Evolutionary conservation across 2,797 vertebrate species (phyloP).

Genomic region (Danio kyathit): DNA sequence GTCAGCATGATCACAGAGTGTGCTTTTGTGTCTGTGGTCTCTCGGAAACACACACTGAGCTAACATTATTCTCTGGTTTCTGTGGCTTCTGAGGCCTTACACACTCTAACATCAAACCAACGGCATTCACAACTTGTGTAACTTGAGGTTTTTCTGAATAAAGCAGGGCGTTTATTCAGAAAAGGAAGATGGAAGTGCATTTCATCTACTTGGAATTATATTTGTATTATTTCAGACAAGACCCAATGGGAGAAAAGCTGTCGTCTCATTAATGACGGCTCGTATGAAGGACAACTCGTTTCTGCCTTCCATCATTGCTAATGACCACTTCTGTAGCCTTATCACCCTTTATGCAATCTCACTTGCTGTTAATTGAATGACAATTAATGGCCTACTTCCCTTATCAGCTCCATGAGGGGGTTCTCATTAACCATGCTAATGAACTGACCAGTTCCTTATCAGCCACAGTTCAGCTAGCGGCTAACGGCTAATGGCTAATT

Average conservation of each 20-base stretch:
- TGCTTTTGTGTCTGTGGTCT: conserved; percentile 42
- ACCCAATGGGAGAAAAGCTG: conserved; percentile 7
- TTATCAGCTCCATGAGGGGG: conserved; percentile 61
- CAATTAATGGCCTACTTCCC: conserved; percentile 59
- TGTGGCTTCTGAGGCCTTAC: conserved; percentile 18
- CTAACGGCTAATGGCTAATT: conserved; percentile 55
- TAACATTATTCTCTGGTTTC: conserved; percentile 32
- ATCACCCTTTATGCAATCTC: conserved; percentile 56
- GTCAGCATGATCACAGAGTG: conserved; percentile 45
- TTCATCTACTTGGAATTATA: not conserved
- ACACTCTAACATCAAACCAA: not conserved
- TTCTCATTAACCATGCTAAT: conserved; percentile 66
- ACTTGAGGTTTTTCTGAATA: not conserved
- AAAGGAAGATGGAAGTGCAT: not conserved
- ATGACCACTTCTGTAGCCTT: conserved; percentile 52
- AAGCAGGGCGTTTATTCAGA: not conserved
- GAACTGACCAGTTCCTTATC: conserved; percentile 60
- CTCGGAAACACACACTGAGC: conserved; percentile 33
- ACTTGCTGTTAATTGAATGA: conserved; percentile 65
- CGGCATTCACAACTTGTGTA: not conserved
- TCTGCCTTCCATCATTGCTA: conserved; percentile 44
- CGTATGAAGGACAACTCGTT: conserved; percentile 27
- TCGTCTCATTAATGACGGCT: conserved; percentile 40
- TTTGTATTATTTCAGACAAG: not conserved
- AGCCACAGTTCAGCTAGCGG: conserved; percentile 51